Base-by-base conservation (phyloP, 2,888 invertebrate genomes). In the Melinaea menophilus region DNA sequence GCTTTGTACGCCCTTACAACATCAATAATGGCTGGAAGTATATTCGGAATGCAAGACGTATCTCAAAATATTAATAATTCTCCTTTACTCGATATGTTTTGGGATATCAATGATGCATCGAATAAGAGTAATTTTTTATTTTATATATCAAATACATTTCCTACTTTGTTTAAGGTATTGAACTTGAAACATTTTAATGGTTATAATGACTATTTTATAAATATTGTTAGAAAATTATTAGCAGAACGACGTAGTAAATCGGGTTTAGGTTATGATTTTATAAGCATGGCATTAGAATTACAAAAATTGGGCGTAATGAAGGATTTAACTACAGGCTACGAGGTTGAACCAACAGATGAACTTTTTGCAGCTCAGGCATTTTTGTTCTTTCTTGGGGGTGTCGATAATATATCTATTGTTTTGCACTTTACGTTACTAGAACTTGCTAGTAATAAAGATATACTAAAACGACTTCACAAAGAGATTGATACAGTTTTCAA, bases 311-410 rank as follows among this genome's bases (percentile, higher is more conserved):
- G 71, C 13, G 41, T 65, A 59, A 65, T 75, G 63, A 51, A 56
- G 12, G 72, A 75, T 64, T 7, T 33, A n/a, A 48, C 45, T 5
- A 71, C 71, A 9, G 71, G 70, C 0, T 71, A 68, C 47, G 64
- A 73, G 45, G 47, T 72, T 7, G 73, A 78, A n/a, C 65, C 78
- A 4, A 76, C 77, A 2, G 75, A 80, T 11, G 73, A 73, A 71
- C 13, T 87, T 1, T 51, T 90, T 35, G 84, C 86, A 2, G 85
- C 88, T 2, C 90, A 91, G 70, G 86, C 87, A 0, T 87, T 91
- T 59, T 82, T 90, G 67, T 91, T 91, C 64, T 89, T 89, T 47
- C 13, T 80, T 2, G 89, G 81, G 2, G 89, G 90, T 0, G 86
- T 81, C 59, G 88, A 87, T 66, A 87, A 86, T 9, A 81, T 84